phyloP scores from a whole-genome alignment of 1,140 invertebrate species.

The Drosophila willistoni region DNA sequence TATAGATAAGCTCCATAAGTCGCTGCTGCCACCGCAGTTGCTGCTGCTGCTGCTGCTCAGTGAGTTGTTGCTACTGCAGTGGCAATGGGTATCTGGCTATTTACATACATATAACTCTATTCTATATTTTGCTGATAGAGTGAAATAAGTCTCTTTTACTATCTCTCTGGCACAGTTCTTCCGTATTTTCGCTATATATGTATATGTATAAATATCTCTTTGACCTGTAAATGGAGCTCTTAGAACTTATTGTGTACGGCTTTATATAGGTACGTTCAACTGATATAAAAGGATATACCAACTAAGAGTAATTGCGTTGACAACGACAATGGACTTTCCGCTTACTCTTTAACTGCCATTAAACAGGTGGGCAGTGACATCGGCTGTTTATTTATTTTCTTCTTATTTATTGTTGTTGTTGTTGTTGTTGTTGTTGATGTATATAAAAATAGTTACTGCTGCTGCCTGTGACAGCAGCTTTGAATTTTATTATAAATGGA shows the following conservation, averaged over 20 bases:
- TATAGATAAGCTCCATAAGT: slow-evolving; percentile 52
- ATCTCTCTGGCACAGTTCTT: slow-evolving; percentile 5
- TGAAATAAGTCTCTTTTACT: neutral
- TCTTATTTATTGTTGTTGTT: neutral
- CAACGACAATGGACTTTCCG: slow-evolving; percentile 38
- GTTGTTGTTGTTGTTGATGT: too few species aligned
- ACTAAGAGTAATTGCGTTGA: slow-evolving; percentile 41
- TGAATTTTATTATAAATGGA: slow-evolving; percentile 65
- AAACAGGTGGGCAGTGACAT: slow-evolving; percentile 32
- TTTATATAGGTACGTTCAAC: neutral
- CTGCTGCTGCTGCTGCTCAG: slow-evolving; percentile 41
- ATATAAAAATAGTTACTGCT: slow-evolving; percentile 16
- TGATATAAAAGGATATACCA: neutral
- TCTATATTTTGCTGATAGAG: neutral
- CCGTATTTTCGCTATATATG: neutral
- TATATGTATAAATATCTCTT: neutral
- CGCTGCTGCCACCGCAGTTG: neutral
- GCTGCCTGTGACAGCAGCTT: slow-evolving; percentile 38
- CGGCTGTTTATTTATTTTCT: slow-evolving; percentile 17
- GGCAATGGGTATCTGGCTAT: neutral
- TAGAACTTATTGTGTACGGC: neutral
- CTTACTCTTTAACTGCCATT: neutral
- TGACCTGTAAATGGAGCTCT: slow-evolving; percentile 2
- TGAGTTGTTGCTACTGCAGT: slow-evolving; percentile 48
- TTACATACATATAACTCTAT: slow-evolving; percentile 23